phyloP scores from a whole-genome alignment of 2,888 invertebrate genomes.

The Meteorus colon region DNA sequence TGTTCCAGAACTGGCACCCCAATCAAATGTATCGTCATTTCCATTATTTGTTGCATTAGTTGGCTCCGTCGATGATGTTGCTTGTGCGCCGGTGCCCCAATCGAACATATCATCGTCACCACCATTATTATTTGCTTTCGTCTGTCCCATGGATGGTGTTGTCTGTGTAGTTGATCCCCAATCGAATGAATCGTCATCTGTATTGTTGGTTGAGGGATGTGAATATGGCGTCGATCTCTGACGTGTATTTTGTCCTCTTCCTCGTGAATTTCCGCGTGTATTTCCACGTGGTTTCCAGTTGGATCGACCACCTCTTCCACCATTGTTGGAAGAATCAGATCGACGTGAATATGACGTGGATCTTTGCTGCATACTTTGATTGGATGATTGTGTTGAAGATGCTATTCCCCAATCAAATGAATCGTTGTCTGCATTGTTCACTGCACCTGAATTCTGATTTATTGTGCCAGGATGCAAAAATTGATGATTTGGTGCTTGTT shows the following conservation, averaged over 20 bases:
- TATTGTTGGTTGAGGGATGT: background rate
- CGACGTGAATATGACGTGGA: no score
- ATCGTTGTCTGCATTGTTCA: background rate
- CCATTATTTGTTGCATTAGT: background rate
- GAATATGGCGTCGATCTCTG: no score
- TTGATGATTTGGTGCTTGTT: constrained; percentile 71
- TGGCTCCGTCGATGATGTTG: background rate
- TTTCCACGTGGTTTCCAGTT: no score
- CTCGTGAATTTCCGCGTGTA: no score
- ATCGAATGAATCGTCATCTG: background rate
- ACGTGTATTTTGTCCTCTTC: no score
- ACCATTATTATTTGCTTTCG: background rate
- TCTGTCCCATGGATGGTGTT: background rate
- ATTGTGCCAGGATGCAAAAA: constrained; percentile 77
- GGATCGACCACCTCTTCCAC: no score
- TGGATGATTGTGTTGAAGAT: background rate
- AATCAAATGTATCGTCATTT: background rate
- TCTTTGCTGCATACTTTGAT: no score
- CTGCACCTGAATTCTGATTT: background rate
- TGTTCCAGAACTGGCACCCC: no score
- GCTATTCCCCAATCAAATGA: background rate
- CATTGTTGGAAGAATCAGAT: no score
- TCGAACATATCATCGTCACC: background rate
- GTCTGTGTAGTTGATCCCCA: background rate
- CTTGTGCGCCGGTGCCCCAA: background rate